Evolutionary conservation across 2,888 invertebrate genomes (phyloP).

Genomic region (Bombyx huttoni): DNA sequence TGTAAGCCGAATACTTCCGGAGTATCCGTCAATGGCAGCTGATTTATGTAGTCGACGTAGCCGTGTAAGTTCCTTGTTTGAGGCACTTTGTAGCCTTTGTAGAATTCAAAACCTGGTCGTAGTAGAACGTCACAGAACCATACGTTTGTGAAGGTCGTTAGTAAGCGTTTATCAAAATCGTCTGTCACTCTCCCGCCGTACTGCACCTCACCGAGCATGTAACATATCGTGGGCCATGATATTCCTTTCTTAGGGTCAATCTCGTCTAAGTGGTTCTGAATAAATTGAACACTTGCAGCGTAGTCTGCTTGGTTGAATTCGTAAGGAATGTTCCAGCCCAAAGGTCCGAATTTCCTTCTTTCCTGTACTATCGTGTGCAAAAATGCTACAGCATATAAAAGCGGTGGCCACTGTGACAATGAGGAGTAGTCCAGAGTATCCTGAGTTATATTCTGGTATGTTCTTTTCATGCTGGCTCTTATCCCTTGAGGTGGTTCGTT

Average conservation of each 20-base stretch:
- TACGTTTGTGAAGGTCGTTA: conserved; percentile 93
- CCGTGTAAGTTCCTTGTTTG: conserved; percentile 82
- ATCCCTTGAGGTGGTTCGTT: conserved; percentile 98
- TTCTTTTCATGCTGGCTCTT: conserved; percentile 90
- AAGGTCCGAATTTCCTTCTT: conserved; percentile 93
- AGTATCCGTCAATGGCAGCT: conserved; percentile 86
- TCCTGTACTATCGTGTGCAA: conserved; percentile 96
- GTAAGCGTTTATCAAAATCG: conserved; percentile 94
- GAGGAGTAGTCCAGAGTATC: conserved; percentile 94
- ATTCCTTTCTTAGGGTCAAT: conserved; percentile 97
- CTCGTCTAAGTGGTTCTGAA: conserved; percentile 97
- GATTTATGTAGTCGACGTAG: conserved; percentile 90
- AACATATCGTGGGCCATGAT: conserved; percentile 97
- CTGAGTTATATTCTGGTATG: conserved; percentile 90
- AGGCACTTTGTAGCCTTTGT: conserved; percentile 93
- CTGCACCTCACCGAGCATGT: conserved; percentile 95
- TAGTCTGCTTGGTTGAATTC: conserved; percentile 98
- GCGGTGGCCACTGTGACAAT: conserved; percentile 92
- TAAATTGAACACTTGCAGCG: conserved; percentile 94
- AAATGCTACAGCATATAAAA: conserved; percentile 94
- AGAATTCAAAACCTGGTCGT: conserved; percentile 91
- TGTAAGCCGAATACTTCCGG: conserved; percentile 98
- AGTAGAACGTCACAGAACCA: conserved; percentile 96
- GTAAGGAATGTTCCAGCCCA: conserved; percentile 97
- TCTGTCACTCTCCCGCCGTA: conserved; percentile 95